Conservation (phyloP, 1,140 invertebrate species). For the Philotrypesis tridentata region DNA sequence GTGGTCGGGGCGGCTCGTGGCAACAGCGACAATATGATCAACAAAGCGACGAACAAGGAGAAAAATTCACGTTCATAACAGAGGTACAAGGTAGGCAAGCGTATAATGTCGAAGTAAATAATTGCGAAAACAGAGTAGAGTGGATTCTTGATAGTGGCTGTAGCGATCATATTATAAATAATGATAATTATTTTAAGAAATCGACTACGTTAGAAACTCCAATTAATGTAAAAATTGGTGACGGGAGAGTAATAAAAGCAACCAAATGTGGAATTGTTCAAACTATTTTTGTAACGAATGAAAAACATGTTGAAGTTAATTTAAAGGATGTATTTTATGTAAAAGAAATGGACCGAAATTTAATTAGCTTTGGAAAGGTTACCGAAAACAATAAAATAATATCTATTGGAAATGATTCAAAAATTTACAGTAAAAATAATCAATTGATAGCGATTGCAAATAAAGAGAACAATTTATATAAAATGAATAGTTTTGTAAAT, state of each 20-base stretch:
- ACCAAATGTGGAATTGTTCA: too few relatives aligned
- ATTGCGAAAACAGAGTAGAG: slow-evolving; percentile 26
- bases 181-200: slow-evolving; percentile 47
- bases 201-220: slow-evolving; percentile 31
- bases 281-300: too few relatives aligned
- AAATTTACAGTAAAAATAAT: slow-evolving; percentile 6
- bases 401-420: background rate
- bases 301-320: too few relatives aligned
- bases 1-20: background rate
- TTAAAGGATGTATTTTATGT: too few relatives aligned
- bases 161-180: slow-evolving; percentile 50
- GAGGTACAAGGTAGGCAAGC: slow-evolving; percentile 2
- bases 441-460: slow-evolving; percentile 30
- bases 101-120: slow-evolving; percentile 46
- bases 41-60: background rate
- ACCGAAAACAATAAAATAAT: background rate
- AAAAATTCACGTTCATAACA: background rate
- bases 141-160: slow-evolving; percentile 52
- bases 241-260: slow-evolving; percentile 35
- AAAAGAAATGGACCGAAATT: background rate
- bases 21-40: slow-evolving; percentile 25
- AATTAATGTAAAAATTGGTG: slow-evolving; percentile 49
- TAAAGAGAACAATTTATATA: slow-evolving; percentile 22
- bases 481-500: background rate
- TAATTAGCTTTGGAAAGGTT: slow-evolving; percentile 9